Evolutionary conservation across 2,113 vertebrate genomes (phyloP), one percentile per base, ranked within the genome.

Genomic region (Eublepharis macularius): DNA sequence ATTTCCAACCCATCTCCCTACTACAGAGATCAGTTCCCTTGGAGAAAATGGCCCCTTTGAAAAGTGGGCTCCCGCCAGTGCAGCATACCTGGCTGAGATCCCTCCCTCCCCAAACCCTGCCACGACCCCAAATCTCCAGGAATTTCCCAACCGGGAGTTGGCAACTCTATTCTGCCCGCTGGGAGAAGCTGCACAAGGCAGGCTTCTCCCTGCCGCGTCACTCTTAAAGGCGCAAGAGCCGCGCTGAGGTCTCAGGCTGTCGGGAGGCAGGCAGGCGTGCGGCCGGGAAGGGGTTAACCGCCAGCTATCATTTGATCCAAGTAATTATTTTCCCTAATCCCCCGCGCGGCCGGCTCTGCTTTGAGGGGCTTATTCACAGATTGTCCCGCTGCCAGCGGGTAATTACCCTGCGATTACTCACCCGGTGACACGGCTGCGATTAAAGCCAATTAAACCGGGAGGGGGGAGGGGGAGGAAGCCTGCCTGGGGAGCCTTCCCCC

Each of bases 301-400:
- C 69, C 81, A 7, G 29, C 54, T 34, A 74, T 4, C 8, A 0
- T 73, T 66, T 34, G n/a, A 54, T 81, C 12, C 65, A 8, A 74
- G 4, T 9, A 36, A 0, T 0, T 39, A 11, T 75, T 32, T 14
- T 54, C 39, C 19, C 63, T 47, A 3, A 2, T 82, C 49, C 1
- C 65, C 41, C 12, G 57, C 16, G 78, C 66, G 36, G 57, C 78
- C 39, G 57, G 72, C 51, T 10, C 4, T 39, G 63, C 51, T 82
- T 82, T 82, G 80, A 82, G 69, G 80, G 81, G 70, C 69, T 32
- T 70, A 83, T 73, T 74, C 57, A 80, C 1, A 34, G 76, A 84
- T 76, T 80, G 76, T 68, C 51, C 76, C 60, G 34, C 43, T 21
- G 7, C 83, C 75, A 39, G 49, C 41, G 34, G 29, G 41, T 65